Evolutionary conservation across 2,888 invertebrate species (phyloP), one percentile per base, ranked within the genome.

Genomic region (Caenorhabditis drosophilae): DNA sequence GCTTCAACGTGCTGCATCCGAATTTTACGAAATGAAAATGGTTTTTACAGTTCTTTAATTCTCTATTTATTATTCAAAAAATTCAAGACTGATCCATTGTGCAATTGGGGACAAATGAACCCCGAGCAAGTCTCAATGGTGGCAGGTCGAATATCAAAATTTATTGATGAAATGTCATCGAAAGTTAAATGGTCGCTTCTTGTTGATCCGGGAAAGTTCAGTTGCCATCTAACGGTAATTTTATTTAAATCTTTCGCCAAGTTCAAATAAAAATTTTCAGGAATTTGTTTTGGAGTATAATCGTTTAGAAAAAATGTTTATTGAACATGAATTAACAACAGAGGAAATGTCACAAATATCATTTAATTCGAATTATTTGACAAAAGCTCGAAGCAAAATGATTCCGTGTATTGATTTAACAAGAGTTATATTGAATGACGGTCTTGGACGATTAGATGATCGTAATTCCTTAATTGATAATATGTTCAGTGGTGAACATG

Each of bases 141-240:
- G 4, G 70, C 70, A 34, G 46, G 45, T 16, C 63, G 73, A 23
- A 74, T 76, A 25, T 50, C 63, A 11, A 61, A 62, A 41, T 68
- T 71, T 26, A 60, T 67, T 2, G 63, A 70, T 4, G 63, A 72
- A 18, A 76, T 76, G 70, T 42, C 63, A 2, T 47, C 49, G 7
- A 64, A 70, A 57, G 75, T 80, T 18, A 62, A 67, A 31, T 80
- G 76, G 76, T 77, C 78, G 22, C 36, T 80, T 31, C 68, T 80
- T 3, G 69, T 79, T 9, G 75, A 80, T 41, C 80, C 80, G 6
- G 80, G 80, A 36, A 75, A 68, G 31, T 71, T 79, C 52, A 70
- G 73, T 26, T 78, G 78, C 9, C 79, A 80, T 53, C 62, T 80
- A 15, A 68, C 76, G 38, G 76, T 76, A 41, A 7, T 41, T 23